Base-by-base conservation (phyloP, 2,888 invertebrate species). In the Gymnosoma rotundatum region DNA sequence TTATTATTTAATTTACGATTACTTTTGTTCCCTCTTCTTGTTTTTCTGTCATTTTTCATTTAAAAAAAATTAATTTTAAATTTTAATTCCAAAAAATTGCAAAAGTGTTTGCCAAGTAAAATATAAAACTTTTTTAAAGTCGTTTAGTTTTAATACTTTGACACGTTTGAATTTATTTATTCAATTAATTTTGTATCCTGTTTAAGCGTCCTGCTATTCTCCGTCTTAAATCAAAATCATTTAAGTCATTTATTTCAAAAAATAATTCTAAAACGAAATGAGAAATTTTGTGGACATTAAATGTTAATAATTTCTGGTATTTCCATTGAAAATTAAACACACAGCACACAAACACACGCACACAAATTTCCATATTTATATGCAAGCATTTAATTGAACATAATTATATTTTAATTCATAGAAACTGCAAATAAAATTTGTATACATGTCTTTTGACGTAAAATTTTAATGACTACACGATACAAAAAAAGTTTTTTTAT, bases 331-430 rank as follows among this genome's bases (percentile, higher is more conserved):
- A 1, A 52, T 6, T n/a, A 18, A 50, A 67, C n/a, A 64, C 21
- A 48, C 10, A n/a, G n/a, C n/a, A 32, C 50, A n/a, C 6, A 21
- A 7, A 48, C 21, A 21, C 25, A n/a, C 5, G 6, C 25, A 25
- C 1, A 25, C 25, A 25, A 25, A 25, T n/a, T n/a, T n/a, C n/a
- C 25, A 36, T 25, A 48, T 25, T 0, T 25, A 25, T 25, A 25
- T 52, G 4, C 20, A 56, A 16, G 36, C 4, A 38, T 42, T 79
- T 66, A 60, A 80, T 60, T 73, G 42, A 73, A 64, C 72, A 45
- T 72, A 79, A 79, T 60, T 72, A 58, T 52, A 12, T 52, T 79
- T 72, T 52, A 78, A 78, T 72, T 78, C 54, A n/a, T 63, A 48
- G 18, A 56, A 70, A 63, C 54, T 72, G 56, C 63, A 78, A 56